phyloP scores from a whole-genome alignment of 2,113 vertebrate genomes.

The Coturnix japonica region DNA sequence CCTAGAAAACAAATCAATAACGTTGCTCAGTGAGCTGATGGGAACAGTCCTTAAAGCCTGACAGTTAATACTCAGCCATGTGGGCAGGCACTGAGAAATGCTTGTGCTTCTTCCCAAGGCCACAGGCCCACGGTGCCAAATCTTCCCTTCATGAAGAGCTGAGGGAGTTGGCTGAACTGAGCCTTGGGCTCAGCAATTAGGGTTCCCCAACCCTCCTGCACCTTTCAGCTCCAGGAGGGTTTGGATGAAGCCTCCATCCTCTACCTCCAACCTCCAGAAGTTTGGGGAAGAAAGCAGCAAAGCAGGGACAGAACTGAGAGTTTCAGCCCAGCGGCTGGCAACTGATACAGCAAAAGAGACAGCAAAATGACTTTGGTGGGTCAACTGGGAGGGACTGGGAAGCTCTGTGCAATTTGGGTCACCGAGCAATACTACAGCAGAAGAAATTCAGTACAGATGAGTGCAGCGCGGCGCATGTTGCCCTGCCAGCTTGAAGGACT shows the following conservation, averaged over 20 bases:
- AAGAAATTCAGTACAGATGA: neutral
- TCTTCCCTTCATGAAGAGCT: neutral
- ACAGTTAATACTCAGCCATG: neutral
- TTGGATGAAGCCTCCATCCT: neutral
- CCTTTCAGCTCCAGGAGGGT: neutral
- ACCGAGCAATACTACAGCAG: neutral
- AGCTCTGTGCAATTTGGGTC: slow-evolving; percentile 36
- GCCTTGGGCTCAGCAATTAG: neutral
- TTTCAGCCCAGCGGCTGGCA: neutral
- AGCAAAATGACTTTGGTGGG: neutral
- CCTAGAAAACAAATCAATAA: neutral
- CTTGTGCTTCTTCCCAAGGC: neutral
- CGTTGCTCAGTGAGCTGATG: neutral
- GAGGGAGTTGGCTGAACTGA: neutral
- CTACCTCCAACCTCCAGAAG: neutral
- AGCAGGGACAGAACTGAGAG: neutral
- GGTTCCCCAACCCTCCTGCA: neutral
- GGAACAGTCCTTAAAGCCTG: neutral
- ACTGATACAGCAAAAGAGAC: neutral
- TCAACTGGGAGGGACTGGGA: neutral
- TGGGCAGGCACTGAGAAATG: neutral
- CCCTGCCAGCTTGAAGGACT: slow-evolving; percentile 29
- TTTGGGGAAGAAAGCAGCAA: fast-evolving
- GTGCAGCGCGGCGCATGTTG: neutral
- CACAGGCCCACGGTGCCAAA: neutral